Evolutionary conservation across 2,113 vertebrate genomes (phyloP), one percentile per base, ranked within the genome.

Genomic region (Scytalopus superciliaris): DNA sequence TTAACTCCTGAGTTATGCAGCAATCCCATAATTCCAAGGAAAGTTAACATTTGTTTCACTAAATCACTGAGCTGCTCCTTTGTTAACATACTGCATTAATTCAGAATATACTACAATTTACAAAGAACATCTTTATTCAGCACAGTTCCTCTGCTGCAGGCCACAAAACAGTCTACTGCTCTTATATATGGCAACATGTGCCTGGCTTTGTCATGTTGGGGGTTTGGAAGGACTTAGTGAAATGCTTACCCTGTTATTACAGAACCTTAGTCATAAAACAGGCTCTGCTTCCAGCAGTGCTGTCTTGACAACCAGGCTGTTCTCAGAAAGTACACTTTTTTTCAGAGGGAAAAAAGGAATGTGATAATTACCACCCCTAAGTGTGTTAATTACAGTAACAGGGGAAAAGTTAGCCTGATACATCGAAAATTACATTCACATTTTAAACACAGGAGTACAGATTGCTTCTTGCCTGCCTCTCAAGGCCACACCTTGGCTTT

Each of bases 111-210:
- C 9, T 31, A 2, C 13, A 25, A 17, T 7, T 85, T 55, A 42
- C 6, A 69, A 53, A 62, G 18, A 79, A 70, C 28, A 91, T 12
- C 3, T 76, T 84, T 91, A 87, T 76, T 79, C 72, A 90, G 9
- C 11, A 72, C 45, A 49, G 2, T 40, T 76, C 13, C 22, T 72
- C 33, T 3, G 8, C 22, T 23, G 31, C 62, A 68, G 77, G 22
- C 33, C 12, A 44, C 39, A 73, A 7, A 35, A 10, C 12, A 28
- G 47, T 47, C 47, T 39, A 9, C 11, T 40, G 37, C 25, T 35
- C 67, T 19, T 37, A 11, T 13, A 5, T 2, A 16, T 4, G 18
- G 28, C 30, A 91, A 17, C 0, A 0, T 2, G 2, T 7, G 31
- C 14, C n/a, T 17, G 40, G 3, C 50, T 57, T 6, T 13, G 63